Evolutionary conservation across 2,113 vertebrate species (phyloP), one percentile per base, ranked within the genome.

Genomic region (Serilophus lunatus): DNA sequence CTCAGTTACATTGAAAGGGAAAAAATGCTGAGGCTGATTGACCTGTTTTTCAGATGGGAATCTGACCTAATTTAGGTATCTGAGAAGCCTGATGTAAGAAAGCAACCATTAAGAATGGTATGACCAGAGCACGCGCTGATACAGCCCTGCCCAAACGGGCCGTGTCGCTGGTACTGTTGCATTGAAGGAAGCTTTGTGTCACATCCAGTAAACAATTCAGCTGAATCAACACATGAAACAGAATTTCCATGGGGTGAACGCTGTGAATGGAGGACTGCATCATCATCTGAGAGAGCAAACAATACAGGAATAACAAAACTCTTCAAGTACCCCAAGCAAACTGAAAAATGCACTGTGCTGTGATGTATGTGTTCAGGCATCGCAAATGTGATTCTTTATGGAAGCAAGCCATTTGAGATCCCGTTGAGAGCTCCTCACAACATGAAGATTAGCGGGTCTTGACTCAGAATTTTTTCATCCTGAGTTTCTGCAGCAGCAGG

Each of bases 401-500:
- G 56, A 83, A 89, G 11, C 7, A 36, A 69, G 13, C 12, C 7
- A 0, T 22, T 59, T 44, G 47, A 72, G 44, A 38, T 42, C 20
- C 7, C 17, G 31, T 25, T 23, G 25, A 26, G 28, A 69, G 36
- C 8, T 36, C 22, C 19, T 88, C 5, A 1, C 31, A 74, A 36
- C 42, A 22, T 3, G 2, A 68, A 44, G 11, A 88, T 38, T 42
- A 65, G 22, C 22, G 57, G 9, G 10, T 69, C 35, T 68, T 1
- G 0, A 40, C 35, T 82, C 18, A 33, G 44, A 20, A 5, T 26
- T 75, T 54, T 66, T 6, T 49, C 28, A 53, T 31, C 31, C 29
- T 51, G 40, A 64, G 13, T 53, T 18, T 51, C 22, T 1, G 3
- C 31, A 50, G 79, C 0, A 0, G 25, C 51, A 56, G 53, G 3